Evolutionary conservation across 1,140 invertebrate species (phyloP).

Genomic region (Lanistes nyassanus): DNA sequence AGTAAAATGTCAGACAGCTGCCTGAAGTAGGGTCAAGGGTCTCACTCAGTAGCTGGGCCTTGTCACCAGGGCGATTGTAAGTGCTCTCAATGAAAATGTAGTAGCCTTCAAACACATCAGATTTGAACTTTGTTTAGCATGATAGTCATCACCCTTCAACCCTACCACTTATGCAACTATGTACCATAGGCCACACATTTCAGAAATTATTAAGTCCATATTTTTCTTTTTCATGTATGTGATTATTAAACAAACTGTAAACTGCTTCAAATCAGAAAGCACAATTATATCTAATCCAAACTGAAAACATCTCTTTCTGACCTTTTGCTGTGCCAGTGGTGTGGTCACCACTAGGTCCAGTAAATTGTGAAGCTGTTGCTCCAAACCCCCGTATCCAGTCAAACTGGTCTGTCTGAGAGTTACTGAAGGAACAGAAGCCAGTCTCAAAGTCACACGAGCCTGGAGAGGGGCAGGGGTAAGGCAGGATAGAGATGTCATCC

Average conservation of each 20-base stretch:
- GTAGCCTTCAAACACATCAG: slow-evolving; percentile 59
- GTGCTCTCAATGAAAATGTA: slow-evolving; percentile 79
- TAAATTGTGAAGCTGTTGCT: slow-evolving; percentile 41
- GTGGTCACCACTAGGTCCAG: slow-evolving; percentile 56
- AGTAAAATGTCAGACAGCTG: slow-evolving; percentile 71
- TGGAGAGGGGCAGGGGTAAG: slow-evolving; percentile 36
- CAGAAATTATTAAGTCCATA: no score
- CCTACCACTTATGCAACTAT: no score
- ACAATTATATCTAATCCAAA: no score
- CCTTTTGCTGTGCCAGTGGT: slow-evolving; percentile 47
- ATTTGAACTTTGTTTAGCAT: not conserved
- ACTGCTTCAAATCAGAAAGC: no score
- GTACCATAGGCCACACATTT: no score
- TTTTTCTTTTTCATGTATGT: no score
- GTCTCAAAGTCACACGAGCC: slow-evolving; percentile 59
- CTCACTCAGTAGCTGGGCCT: slow-evolving; percentile 47
- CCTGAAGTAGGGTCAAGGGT: slow-evolving; percentile 22
- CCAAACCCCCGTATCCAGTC: slow-evolving; percentile 40
- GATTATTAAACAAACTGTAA: no score
- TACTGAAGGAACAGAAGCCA: slow-evolving; percentile 27
- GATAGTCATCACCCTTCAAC: no score
- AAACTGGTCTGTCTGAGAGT: slow-evolving; percentile 33
- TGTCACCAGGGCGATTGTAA: slow-evolving; percentile 34
- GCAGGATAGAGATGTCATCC: slow-evolving; percentile 41
- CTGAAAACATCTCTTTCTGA: not conserved